Base-by-base conservation (phyloP, 2,888 invertebrate species). In the Drosophila anomalata region DNA sequence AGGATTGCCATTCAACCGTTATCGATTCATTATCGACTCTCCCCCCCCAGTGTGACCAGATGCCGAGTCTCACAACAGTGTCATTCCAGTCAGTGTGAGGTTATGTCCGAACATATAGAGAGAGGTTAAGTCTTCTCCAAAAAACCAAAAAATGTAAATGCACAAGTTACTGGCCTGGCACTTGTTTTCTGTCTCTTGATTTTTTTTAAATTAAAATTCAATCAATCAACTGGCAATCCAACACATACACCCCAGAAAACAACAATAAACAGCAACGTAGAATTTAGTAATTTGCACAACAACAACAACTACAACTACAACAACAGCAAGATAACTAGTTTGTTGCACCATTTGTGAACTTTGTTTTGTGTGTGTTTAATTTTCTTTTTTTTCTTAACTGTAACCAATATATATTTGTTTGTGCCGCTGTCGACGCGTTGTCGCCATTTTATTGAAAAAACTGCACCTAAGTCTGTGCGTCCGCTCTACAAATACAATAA, bases 331-430 rank as follows among this genome's bases (percentile, higher is more conserved):
- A 73, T 66, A 66, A 66, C 50, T 56, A 73, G 58, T 73, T 73
- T 67, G 73, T 71, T 71, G 70, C 72, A 56, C 72, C 62, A 62
- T 47, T 71, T 71, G 53, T 70, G 72, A 68, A 72, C 48, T 63
- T 63, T 71, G 71, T 71, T 71, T 73, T 71, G 73, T 71, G 71
- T 71, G 62, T 68, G 57, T 61, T 66, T 80, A 61, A 79, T 68
- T 55, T 53, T 73, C 39, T 72, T 58, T 54, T 44, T 77, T 72
- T 52, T 63, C 51, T 66, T 65, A 66, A 66, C 62, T 81, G 66
- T 76, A 77, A 83, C 77, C 71, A 75, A 20, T 36, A 44, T 36
- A 44, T 22, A 61, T 80, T 73, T 78, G 77, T 84, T 81, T 85
- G 82, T 78, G 73, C 74, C 75, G 79, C 79, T 82, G 72, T 61